Percentiles rank a stretch among this genome's conserved stretches.
Conservation (phyloP, 2,113 vertebrate genomes). For the Dromaius novaehollandiae region DNA sequence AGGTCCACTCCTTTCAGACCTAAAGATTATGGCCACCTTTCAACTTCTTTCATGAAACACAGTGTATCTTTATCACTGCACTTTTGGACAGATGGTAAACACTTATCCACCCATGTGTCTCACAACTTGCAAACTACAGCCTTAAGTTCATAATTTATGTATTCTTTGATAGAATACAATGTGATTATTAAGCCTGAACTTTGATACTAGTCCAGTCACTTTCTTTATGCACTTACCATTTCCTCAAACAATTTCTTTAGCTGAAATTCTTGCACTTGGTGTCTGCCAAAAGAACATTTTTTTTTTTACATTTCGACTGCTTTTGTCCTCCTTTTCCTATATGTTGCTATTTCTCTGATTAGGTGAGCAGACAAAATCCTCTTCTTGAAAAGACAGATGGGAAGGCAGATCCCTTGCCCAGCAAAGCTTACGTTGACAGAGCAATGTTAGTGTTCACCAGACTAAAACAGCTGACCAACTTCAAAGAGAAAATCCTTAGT, state of each 20-base stretch:
- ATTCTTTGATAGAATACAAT: neutral
- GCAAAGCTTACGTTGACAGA: neutral
- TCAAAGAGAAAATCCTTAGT: neutral
- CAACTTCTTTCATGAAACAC: neutral
- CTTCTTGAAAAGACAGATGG: neutral
- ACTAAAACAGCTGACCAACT: neutral
- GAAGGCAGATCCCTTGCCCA: neutral
- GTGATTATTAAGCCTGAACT: neutral
- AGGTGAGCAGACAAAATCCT: neutral
- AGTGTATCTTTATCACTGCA: neutral
- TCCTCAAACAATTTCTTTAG: neutral
- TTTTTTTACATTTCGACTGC: neutral
- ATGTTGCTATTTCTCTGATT: neutral
- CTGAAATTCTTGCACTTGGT: neutral
- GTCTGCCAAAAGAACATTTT: neutral
- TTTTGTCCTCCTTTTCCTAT: neutral
- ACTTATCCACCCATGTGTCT: neutral
- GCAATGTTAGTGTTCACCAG: neutral
- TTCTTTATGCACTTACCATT: neutral
- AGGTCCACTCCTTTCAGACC: neutral
- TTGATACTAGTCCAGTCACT: neutral
- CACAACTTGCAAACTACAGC: neutral
- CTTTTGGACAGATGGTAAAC: neutral
- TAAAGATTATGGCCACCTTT: neutral
- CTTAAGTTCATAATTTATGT: conserved; percentile 1